Evolutionary conservation across 1,140 invertebrate species (phyloP), one percentile per base, ranked within the genome.

Genomic region (Pseudomyrmex cubaensis): DNA sequence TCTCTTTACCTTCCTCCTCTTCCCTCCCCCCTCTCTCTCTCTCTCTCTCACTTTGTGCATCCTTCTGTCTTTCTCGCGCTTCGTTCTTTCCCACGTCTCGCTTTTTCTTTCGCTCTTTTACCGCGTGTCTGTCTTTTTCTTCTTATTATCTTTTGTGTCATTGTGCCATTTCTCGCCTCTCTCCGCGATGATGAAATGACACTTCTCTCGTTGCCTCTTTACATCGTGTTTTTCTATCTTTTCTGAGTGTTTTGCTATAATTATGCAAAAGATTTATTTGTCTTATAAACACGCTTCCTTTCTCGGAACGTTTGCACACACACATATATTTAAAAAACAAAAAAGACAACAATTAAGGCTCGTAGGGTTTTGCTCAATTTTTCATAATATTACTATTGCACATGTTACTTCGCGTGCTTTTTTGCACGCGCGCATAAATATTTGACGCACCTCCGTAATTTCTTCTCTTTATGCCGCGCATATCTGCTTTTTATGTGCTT

Each of bases 111-210:
- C 61, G 44, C 25, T 64, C 74, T 25, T 46, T 48, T 15, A 15
- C 12, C 56, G 12, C 0, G 15, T 15, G 62, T 59, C 15, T 9
- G 15, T 72, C 76, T 72, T 10, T 20, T 61, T 78, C 12, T 5
- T 35, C 5, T 35, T 35, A 35, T 35, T 57, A 59, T 50, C 22
- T 48, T 8, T n/a, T 10, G 64, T 70, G 54, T 80, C 76, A 70
- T 35, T 35, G 35, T 35, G 35, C 52, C 44, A 13, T 70, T 50
- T 59, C 66, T 70, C 54, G 66, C 20, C 20, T 35, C 13, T 70
- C n/a, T 35, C 5, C 35, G 13, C 66, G 66, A 80, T 70, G 76
- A 80, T 2, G 76, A 80, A 80, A 80, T 35, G 66, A 70, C 56
- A 48, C 12, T 35, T 72, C 22, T 70, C 44, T 35, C 20, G 20